Conservation (phyloP, 2,888 invertebrate species). For the Yponomeuta sedellus region DNA sequence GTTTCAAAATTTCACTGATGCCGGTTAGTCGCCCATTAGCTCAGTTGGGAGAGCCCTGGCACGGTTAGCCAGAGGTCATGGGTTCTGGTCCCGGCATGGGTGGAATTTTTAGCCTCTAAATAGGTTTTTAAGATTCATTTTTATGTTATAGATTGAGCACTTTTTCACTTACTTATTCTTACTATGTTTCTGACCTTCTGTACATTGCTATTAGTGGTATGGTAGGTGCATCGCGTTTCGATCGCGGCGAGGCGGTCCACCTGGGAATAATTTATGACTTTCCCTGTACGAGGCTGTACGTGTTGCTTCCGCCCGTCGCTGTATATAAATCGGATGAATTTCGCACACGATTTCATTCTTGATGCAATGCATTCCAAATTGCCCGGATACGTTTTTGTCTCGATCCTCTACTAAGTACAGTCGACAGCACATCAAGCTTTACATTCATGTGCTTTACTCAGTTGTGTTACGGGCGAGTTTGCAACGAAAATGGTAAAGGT, state of each 20-base stretch:
- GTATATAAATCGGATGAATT: constrained; percentile 12
- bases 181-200: neutral
- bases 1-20: no score
- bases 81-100: no score
- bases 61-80: no score
- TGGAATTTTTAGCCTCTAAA: no score
- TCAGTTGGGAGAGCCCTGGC: no score
- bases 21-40: no score
- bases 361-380: constrained; percentile 4
- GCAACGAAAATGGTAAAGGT: no score
- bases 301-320: neutral
- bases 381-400: constrained; percentile 4
- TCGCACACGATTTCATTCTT: constrained; percentile 11
- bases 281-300: constrained; percentile 6
- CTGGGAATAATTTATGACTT: constrained; percentile 14
- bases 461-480: no score
- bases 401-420: neutral
- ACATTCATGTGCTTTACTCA: no score
- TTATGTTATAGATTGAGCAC: neutral
- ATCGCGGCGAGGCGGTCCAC: constrained; percentile 11
- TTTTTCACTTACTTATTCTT: neutral
- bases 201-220: constrained; percentile 13
- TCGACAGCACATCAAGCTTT: no score
- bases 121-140: no score
- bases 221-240: constrained; percentile 22